A percentile compares a stretch with the other conserved stretches of the same genome.
Evolutionary conservation across 2,888 invertebrate genomes (phyloP).

Genomic region (Anorthoa munda): DNA sequence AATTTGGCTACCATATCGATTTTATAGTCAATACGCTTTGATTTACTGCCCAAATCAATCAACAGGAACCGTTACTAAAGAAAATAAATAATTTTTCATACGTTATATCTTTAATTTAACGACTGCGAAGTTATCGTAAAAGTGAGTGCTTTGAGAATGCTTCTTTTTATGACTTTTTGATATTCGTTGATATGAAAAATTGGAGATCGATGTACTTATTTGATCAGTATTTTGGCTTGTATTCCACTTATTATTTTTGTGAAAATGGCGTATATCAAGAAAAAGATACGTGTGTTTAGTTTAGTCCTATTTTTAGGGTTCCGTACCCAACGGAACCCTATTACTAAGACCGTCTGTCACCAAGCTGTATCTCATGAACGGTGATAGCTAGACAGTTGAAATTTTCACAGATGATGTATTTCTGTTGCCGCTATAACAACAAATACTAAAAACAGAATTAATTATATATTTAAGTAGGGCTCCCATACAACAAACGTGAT

Average conservation of each 20-base stretch:
- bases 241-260: not conserved
- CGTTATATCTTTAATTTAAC: constrained; percentile 70
- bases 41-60: constrained; percentile 73
- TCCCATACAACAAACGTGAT: too few relatives aligned
- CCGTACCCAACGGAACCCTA: too few relatives aligned
- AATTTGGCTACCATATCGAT: constrained; percentile 70
- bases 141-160: constrained; percentile 57
- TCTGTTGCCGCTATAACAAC: too few relatives aligned
- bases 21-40: constrained; percentile 67
- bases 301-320: not conserved
- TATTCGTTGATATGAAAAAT: constrained; percentile 5
- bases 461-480: too few relatives aligned
- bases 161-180: constrained; percentile 47
- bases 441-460: too few relatives aligned
- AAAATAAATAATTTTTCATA: constrained; percentile 71
- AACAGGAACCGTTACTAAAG: constrained; percentile 66
- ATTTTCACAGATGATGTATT: too few relatives aligned
- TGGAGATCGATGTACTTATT: constrained; percentile 18
- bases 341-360: too few relatives aligned
- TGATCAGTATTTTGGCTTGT: not conserved
- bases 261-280: not conserved
- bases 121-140: constrained; percentile 69
- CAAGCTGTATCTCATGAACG: too few relatives aligned
- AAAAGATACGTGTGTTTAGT: not conserved
- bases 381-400: too few relatives aligned